A percentile compares a stretch with the other conserved stretches of the same genome.
These are phyloP conservation scores for Chrysodeixis includens DNA, from an alignment of 2,888 invertebrate species.

Conservation along the genomic window DNA sequence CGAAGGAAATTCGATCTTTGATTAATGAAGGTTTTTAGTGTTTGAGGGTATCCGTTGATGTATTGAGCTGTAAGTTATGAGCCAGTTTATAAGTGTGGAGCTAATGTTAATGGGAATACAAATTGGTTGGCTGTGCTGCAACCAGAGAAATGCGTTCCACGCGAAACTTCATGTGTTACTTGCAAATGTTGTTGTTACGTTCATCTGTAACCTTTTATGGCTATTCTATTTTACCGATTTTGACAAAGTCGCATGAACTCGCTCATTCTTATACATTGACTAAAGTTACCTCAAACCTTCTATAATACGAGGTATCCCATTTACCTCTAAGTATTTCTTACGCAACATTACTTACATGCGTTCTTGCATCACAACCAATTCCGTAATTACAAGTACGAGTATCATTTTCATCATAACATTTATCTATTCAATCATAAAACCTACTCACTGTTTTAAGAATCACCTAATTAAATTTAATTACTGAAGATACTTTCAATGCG, in stretches of 20 bases:
- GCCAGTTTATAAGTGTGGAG: slow-evolving; percentile 38
- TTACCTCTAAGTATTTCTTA: no score
- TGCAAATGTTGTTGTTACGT: no score
- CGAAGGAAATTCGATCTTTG: slow-evolving; percentile 45
- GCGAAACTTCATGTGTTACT: slow-evolving; percentile 23
- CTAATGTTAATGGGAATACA: slow-evolving; percentile 50
- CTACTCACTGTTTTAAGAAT: slow-evolving; percentile 24
- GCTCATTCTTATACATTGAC: no score
- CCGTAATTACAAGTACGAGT: slow-evolving; percentile 1
- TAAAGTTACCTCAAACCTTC: no score
- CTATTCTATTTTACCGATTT: not conserved
- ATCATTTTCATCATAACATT: slow-evolving; percentile 12
- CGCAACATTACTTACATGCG: not conserved
- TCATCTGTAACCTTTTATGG: no score
- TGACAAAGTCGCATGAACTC: no score
- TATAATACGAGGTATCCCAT: no score
- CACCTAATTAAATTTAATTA: slow-evolving; percentile 53
- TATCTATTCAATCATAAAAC: slow-evolving; percentile 22
- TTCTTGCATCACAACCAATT: not conserved
- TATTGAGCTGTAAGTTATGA: slow-evolving; percentile 52
- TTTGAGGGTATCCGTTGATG: slow-evolving; percentile 26
- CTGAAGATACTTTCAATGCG: slow-evolving; percentile 26
- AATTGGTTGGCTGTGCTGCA: slow-evolving; percentile 46
- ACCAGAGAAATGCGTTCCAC: slow-evolving; percentile 40
- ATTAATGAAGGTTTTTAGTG: slow-evolving; percentile 33